phyloP scores from a whole-genome alignment of 23 tunicate species.

The Phallusia fumigata region DNA sequence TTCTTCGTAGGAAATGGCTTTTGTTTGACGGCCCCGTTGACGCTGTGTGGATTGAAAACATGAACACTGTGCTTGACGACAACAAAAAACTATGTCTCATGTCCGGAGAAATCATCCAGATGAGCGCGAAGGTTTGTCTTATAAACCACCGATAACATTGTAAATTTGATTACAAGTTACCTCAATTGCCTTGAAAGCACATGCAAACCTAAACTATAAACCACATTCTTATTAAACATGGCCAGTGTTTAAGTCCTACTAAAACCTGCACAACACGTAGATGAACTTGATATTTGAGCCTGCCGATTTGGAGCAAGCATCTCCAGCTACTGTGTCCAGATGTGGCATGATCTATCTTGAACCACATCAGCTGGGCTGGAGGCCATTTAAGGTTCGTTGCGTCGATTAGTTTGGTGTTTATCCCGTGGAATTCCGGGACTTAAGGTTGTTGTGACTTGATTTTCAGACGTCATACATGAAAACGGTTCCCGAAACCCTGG shows the following conservation, averaged over 20 bases:
- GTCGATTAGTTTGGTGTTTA: no score
- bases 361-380: constrained; percentile 95
- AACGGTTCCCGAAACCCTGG: constrained; percentile 72
- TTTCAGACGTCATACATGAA: constrained; percentile 82
- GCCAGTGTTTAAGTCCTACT: no score
- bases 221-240: no score
- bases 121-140: constrained; percentile 74
- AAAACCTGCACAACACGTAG: constrained; percentile 9
- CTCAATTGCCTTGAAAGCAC: no score
- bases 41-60: constrained; percentile 98
- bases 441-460: neutral
- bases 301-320: constrained; percentile 97
- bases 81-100: constrained; percentile 91
- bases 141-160: no score
- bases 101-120: constrained; percentile 98
- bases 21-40: constrained; percentile 98
- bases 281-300: constrained; percentile 97
- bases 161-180: no score
- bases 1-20: constrained; percentile 71
- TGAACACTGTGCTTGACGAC: constrained; percentile 97
- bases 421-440: neutral
- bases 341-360: constrained; percentile 98
- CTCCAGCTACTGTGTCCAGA: constrained; percentile 97
- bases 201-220: no score
- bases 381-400: constrained; percentile 71